Evolutionary conservation across 2,113 vertebrate genomes (phyloP), one percentile per base, ranked within the genome.

Genomic region (Canis aureus): DNA sequence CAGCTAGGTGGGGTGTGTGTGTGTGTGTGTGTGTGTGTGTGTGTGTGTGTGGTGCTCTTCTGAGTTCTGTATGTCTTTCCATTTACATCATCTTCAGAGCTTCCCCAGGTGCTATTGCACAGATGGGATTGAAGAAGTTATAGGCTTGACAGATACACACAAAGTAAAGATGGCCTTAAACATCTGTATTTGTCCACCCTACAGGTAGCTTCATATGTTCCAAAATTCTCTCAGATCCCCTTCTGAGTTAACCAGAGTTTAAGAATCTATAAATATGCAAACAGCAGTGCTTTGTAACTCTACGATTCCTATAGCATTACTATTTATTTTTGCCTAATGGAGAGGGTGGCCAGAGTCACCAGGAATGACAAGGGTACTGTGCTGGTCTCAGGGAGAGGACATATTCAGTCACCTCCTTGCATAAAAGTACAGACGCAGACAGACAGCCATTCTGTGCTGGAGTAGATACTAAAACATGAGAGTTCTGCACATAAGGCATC

Each of bases 361-460:
- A 8, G 17, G 27, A 55, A n/a, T 15, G 35, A 57, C 17, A 20
- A 51, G 35, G 29, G 11, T 8, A 35, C 6, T 1, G 17, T 20
- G 15, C 4, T 19, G 64, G 17, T 8, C 23, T 76, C 20, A 8
- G 4, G 38, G 15, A 27, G 15, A 8, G 51, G 9, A 8, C 25
- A 29, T 11, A 13, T 1, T 15, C n/a, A 35, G 4, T 15, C 10
- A 38, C 0, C 3, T 17, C 76, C 20, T 2, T 23, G 35, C 16
- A 7, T 8, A 1, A 81, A 57, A 29, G 43, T 5, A 9, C 51
- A 62, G 60, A 35, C 1, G 0, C 0, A 3, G 22, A n/a, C n/a
- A 71, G 23, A 29, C 86, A 17, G 49, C 29, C 7, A 15, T 19
- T 57, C 69, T 13, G 81, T 9, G 9, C 4, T 38, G 23, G 23